Evolutionary conservation across 2,888 invertebrate species (phyloP).

Genomic region (Acrobasis suavella): DNA sequence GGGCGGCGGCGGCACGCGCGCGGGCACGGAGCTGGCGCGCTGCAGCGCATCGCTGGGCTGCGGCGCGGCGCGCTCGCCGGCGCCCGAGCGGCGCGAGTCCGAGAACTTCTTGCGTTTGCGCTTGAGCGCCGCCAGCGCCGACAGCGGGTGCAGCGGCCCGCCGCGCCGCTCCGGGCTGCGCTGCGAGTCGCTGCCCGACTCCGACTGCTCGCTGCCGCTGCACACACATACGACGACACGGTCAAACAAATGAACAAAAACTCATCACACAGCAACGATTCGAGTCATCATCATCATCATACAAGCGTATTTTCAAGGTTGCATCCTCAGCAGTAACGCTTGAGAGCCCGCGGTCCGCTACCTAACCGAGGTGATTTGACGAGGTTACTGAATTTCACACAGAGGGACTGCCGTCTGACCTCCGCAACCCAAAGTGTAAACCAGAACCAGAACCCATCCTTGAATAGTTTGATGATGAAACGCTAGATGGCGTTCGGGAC

Average conservation of each 20-base stretch:
- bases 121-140: constrained; percentile 88
- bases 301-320: too few species aligned
- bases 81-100: constrained; percentile 86
- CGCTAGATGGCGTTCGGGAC: too few species aligned
- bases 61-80: constrained; percentile 45
- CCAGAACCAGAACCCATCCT: too few species aligned
- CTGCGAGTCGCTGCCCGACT: constrained; percentile 87
- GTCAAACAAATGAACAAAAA: neutral
- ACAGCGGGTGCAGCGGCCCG: constrained; percentile 69
- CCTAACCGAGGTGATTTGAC: too few species aligned
- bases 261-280: neutral
- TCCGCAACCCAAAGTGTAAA: too few species aligned
- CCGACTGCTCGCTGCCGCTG: constrained; percentile 85
- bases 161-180: constrained; percentile 80
- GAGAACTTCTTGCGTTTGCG: constrained; percentile 93
- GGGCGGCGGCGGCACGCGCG: constrained; percentile 59
- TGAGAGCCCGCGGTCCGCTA: too few species aligned
- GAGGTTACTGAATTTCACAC: too few species aligned
- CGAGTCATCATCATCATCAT: too few species aligned
- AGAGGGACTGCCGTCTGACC: too few species aligned
- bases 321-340: too few species aligned
- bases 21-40: constrained; percentile 64
- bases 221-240: neutral
- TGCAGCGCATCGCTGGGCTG: constrained; percentile 45
- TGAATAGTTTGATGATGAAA: too few species aligned